phyloP scores from a whole-genome alignment of 2,888 invertebrate genomes.

The Tiliacea citrago region DNA sequence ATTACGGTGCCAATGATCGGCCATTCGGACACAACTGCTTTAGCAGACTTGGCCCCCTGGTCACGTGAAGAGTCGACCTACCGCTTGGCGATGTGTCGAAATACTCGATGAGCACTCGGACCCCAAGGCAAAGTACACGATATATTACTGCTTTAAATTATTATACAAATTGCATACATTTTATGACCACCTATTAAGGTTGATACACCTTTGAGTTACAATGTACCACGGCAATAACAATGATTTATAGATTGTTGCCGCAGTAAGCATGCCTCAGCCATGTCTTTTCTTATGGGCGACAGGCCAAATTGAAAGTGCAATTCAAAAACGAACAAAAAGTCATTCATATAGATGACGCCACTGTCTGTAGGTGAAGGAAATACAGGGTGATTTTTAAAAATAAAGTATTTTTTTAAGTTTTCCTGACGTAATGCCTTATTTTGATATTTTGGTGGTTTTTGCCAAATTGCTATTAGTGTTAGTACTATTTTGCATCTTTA shows the following conservation, averaged over 20 bases:
- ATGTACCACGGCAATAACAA: slow-evolving; percentile 31
- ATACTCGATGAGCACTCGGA: too few species aligned
- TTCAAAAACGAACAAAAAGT: slow-evolving; percentile 62
- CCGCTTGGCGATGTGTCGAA: too few species aligned
- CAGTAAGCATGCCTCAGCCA: slow-evolving; percentile 39
- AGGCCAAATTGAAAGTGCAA: slow-evolving; percentile 69
- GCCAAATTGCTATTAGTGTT: background rate
- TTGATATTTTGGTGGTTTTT: background rate
- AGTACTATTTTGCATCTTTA: background rate
- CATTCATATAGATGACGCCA: slow-evolving; percentile 46
- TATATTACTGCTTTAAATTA: slow-evolving; percentile 5
- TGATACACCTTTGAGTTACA: slow-evolving; percentile 18
- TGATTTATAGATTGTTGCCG: slow-evolving; percentile 48
- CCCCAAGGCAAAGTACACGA: too few species aligned
- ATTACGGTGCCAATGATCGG: too few species aligned
- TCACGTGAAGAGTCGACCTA: too few species aligned
- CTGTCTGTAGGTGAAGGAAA: slow-evolving; percentile 20
- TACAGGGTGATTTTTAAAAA: slow-evolving; percentile 37
- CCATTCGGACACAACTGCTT: too few species aligned
- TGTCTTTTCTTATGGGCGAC: slow-evolving; percentile 63
- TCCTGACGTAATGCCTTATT: background rate
- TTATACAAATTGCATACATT: slow-evolving; percentile 26
- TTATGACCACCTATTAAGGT: slow-evolving; percentile 22
- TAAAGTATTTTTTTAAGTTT: background rate
- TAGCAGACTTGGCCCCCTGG: too few species aligned